phyloP scores from a whole-genome alignment of 1,140 invertebrate species.

The Mactra quadrangularis region DNA sequence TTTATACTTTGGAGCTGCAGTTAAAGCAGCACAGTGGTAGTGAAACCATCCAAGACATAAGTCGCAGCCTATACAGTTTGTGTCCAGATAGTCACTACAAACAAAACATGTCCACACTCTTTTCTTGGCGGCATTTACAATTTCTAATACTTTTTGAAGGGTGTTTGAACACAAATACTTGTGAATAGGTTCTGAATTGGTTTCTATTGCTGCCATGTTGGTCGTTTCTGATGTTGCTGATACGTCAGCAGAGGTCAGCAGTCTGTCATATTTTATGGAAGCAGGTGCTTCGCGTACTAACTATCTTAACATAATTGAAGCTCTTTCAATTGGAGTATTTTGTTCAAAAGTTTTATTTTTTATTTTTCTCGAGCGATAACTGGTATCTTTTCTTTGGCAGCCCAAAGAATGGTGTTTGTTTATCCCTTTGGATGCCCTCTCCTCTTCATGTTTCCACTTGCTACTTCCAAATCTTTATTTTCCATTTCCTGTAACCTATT shows the following conservation, averaged over 20 bases:
- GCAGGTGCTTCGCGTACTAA: not conserved
- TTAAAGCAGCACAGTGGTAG: not conserved
- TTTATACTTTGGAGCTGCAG: slow-evolving; percentile 10
- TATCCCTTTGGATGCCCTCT: too few species aligned
- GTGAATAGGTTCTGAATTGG: not conserved
- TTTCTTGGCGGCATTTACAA: not conserved
- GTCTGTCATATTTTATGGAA: not conserved
- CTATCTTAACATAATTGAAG: not conserved
- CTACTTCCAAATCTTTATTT: too few species aligned
- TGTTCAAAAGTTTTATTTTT: not conserved
- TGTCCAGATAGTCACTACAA: not conserved
- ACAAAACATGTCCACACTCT: not conserved
- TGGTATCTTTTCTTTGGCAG: too few species aligned
- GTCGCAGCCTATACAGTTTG: not conserved
- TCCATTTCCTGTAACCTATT: too few species aligned
- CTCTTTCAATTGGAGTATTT: not conserved
- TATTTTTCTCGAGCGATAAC: too few species aligned
- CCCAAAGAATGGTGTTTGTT: too few species aligned
- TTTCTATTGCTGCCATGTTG: slow-evolving; percentile 5
- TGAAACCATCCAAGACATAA: slow-evolving; percentile 20
- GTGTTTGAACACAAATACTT: not conserved
- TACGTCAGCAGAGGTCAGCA: not conserved
- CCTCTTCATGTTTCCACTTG: too few species aligned
- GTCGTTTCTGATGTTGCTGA: too few species aligned
- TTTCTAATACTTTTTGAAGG: not conserved